A percentile compares a stretch with the other conserved stretches of the same genome.
Evolutionary conservation across 2,888 invertebrate genomes (phyloP).

Genomic region (Aphrophora alni): DNA sequence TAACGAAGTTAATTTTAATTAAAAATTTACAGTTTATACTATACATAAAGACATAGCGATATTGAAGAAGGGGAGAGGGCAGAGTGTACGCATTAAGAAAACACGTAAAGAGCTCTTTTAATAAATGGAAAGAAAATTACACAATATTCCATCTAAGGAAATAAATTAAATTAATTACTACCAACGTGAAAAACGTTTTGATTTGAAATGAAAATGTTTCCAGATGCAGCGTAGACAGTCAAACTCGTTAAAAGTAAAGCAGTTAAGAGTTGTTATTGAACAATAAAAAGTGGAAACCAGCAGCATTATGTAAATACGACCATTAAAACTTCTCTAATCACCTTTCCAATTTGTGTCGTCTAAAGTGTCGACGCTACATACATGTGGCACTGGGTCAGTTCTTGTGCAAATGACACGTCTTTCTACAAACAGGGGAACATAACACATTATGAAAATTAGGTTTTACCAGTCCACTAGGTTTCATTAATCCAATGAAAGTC

Average conservation of each 20-base stretch:
- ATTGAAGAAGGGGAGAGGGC: not conserved
- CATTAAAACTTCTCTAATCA: not conserved
- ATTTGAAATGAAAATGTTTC: not conserved
- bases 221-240: not conserved
- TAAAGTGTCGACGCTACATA: not conserved
- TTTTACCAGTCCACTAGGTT: too few species aligned
- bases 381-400: not conserved
- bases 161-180: slow-evolving; percentile 3
- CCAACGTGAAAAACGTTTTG: not conserved
- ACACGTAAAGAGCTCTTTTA: not conserved
- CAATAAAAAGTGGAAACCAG: not conserved
- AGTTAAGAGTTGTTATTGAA: not conserved
- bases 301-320: not conserved
- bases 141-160: not conserved
- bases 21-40: not conserved
- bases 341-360: not conserved
- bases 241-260: not conserved
- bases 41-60: not conserved
- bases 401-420: too few species aligned
- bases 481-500: too few species aligned
- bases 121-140: not conserved
- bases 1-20: not conserved
- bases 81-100: not conserved
- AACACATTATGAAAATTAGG: too few species aligned
- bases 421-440: too few species aligned